Percentiles rank a stretch among this genome's conserved stretches.
Conservation (phyloP, 2,113 vertebrate genomes). For the Eira barbara region DNA sequence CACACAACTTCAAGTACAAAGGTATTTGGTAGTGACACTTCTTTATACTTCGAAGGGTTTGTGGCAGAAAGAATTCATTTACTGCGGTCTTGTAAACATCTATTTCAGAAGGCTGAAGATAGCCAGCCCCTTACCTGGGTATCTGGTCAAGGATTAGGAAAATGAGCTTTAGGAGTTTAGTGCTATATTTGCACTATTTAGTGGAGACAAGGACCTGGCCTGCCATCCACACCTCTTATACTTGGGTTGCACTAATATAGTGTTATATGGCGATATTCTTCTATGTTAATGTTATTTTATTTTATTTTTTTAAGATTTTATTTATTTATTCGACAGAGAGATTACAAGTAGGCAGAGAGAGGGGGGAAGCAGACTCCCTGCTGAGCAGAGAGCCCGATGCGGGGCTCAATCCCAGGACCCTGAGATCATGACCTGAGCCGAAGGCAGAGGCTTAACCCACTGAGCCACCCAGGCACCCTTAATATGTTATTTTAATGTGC, state of each 20-base stretch:
- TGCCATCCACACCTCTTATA: background rate
- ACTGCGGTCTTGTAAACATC: background rate
- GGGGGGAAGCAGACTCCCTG: too few species aligned
- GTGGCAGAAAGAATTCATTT: background rate
- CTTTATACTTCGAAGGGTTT: background rate
- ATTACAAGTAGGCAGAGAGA: too few species aligned
- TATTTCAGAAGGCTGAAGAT: background rate
- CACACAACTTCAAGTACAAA: background rate
- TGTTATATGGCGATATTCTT: background rate
- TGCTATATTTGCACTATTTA: background rate
- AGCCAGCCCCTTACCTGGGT: background rate
- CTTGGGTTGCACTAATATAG: background rate
- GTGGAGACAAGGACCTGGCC: background rate
- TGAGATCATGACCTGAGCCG: too few species aligned
- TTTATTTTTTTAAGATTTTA: too few species aligned
- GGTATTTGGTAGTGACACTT: accelerated
- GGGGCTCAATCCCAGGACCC: too few species aligned
- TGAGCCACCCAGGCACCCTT: too few species aligned
- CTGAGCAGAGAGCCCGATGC: too few species aligned
- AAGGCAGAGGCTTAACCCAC: too few species aligned
- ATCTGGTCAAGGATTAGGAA: background rate
- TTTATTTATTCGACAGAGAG: too few species aligned
- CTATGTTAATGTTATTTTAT: background rate
- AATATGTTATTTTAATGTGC: background rate
- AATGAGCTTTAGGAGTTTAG: background rate